Conservation (phyloP, 2,797 vertebrate species). For the Alcedo quadribrachys region DNA sequence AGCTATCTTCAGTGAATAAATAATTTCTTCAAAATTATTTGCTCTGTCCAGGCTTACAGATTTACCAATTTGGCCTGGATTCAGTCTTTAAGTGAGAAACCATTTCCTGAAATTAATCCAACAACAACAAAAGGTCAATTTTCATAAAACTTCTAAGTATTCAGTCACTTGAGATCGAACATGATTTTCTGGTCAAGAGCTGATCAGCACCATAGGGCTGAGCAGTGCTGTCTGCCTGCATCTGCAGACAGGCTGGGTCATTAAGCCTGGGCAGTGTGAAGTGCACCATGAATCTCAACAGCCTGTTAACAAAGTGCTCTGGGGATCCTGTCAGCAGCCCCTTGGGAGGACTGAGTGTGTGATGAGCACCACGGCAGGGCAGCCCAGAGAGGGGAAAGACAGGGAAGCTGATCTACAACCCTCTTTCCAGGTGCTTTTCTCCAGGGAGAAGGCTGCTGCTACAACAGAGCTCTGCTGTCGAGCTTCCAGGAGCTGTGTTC, state of each 20-base stretch:
- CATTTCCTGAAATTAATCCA: conserved; percentile 10
- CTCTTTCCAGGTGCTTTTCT: neutral
- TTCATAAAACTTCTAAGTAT: neutral
- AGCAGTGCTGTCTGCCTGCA: conserved; percentile 15
- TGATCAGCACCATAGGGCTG: neutral
- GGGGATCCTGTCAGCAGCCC: neutral
- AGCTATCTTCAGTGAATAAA: conserved; percentile 62
- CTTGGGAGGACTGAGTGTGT: neutral
- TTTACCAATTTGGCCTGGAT: conserved; percentile 29
- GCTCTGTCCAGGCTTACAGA: conserved; percentile 4
- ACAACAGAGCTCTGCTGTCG: neutral
- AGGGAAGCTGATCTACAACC: neutral
- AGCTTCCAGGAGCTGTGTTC: neutral
- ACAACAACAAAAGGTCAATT: neutral
- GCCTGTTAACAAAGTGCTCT: conserved; percentile 3
- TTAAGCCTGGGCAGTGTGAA: conserved; percentile 13
- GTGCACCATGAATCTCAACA: neutral
- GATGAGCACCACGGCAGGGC: neutral
- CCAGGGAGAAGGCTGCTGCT: neutral
- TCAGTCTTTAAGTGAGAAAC: conserved; percentile 32
- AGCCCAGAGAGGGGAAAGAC: neutral
- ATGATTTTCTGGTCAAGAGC: neutral
- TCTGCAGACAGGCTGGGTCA: conserved; percentile 14
- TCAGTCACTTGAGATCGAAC: neutral
- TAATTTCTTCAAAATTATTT: conserved; percentile 53